A percentile compares a stretch with the other conserved stretches of the same genome.
Evolutionary conservation across 2,113 vertebrate species (phyloP).

Genomic region (Coryphaenoides rupestris): DNA sequence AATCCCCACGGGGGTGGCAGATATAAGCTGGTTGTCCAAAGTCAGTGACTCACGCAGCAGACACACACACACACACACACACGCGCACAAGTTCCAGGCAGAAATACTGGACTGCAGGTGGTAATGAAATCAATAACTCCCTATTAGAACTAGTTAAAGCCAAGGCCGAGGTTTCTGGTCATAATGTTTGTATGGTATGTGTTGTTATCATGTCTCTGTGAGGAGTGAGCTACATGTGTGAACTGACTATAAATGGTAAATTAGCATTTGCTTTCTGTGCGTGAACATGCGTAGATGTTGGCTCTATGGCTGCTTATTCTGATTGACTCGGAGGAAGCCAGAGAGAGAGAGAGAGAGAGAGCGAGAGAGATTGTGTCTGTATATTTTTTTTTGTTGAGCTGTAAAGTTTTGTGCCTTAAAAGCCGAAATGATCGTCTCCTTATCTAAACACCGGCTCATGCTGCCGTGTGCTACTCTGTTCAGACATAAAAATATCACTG

Average conservation of each 20-base stretch:
- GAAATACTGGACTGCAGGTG: slow-evolving; percentile 19
- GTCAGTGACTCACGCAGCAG: background rate
- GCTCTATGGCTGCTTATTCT: no score
- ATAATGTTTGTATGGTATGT: background rate
- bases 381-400: background rate
- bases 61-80: background rate
- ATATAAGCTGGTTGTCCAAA: background rate
- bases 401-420: no score
- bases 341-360: no score
- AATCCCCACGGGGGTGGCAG: background rate
- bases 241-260: no score
- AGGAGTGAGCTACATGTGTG: no score
- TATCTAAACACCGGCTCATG: no score
- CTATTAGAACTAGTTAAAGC: slow-evolving; percentile 23
- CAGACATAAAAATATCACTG: no score
- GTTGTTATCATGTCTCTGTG: no score
- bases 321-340: background rate
- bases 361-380: background rate
- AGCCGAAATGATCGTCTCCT: no score
- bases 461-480: no score
- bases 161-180: slow-evolving; percentile 18
- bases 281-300: slow-evolving; percentile 8
- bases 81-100: background rate
- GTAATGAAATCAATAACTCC: slow-evolving; percentile 44
- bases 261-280: no score